Base-by-base conservation (phyloP, 2,113 vertebrate species). In the Elaphurus davidianus region DNA sequence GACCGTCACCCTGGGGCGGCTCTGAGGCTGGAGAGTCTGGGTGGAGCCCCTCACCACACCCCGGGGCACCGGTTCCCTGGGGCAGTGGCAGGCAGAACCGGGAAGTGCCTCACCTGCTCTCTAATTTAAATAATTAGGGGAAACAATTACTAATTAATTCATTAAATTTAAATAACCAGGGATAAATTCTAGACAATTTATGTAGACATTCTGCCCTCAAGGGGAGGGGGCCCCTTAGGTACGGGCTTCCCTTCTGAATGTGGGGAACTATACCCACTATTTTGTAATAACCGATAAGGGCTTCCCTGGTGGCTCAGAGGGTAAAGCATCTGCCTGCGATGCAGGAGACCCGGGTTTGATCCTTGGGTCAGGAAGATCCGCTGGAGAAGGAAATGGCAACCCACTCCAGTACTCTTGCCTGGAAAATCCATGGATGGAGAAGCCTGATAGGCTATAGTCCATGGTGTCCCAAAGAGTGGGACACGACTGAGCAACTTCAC, bases 221-320 rank as follows among this genome's bases (percentile, higher is more conserved):
- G 64, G n/a, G 17, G 33, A 71, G 30, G 67, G 67, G n/a, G 19
- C n/a, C 67, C 67, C 67, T 71, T 19, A n/a, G 64, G n/a, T 6
- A 71, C 0, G 0, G n/a, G 67, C 67, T 12, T 71, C 36, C 21
- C 36, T 40, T 25, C 5, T 0, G 5, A 40, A 40, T 0, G 6
- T 7, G 12, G 71, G 71, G 19, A 54, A 25, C 2, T 54, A 4
- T 25, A 13, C 79, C 36, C 12, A 0, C 6, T 8, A 23, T 14
- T 54, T 8, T 23, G 50, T 15, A 14, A 2, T 54, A 54, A 25
- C 79, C 50, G 2, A 1, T 13, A 25, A 54, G 50, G 79, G 50
- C 47, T 14, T 50, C 47, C 47, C 47, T 50, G 3, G 47, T 50
- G 47, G 47, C 12, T 50, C 47, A 50, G 47, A 50, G 47, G 47